Evolutionary conservation across 2,113 vertebrate genomes (phyloP), one percentile per base, ranked within the genome.

Genomic region (Falcunculus frontatus): DNA sequence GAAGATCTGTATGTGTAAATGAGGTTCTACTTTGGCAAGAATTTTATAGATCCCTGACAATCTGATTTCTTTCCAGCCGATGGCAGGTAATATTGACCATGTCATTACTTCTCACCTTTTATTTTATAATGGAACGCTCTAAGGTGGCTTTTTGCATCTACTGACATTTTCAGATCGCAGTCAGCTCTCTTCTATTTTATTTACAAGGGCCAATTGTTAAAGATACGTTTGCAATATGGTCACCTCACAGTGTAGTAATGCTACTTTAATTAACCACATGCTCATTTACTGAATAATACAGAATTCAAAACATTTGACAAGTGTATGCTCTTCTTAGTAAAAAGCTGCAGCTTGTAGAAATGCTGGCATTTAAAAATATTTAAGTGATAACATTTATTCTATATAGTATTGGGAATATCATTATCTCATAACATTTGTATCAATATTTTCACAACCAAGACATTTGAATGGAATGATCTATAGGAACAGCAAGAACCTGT

Each of bases 1-100:
- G 96, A 98, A 98, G 97, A 98, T 95, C 97, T 97, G 97, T 97
- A 97, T 97, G 98, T 98, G 98, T 96, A 98, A 98, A 98, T 98
- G 98, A 98, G 97, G 97, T 97, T 97, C 96, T 98, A 95, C 95
- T 98, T 97, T 98, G 98, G 98, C 97, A 98, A 96, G 97, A 97
- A 95, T 98, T 97, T 97, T 93, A 97, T 96, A 98, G 98, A 98
- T 98, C 91, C 77, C 93, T 97, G 97, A 97, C 97, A 97, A 96
- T 98, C 96, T 97, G 96, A 98, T 98, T 97, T 96, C 93, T 92
- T 97, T 98, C 94, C 77, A 80, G 94, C 91, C 97, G 96, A 96
- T 97, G 96, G 97, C 97, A 98, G 97, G 96, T 98, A 97, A 93
- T 97, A 98, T 95, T 97, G 98, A 98, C 97, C 96, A 81, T 84